phyloP scores from a whole-genome alignment of 2,113 vertebrate genomes.

The Promerops cafer region DNA sequence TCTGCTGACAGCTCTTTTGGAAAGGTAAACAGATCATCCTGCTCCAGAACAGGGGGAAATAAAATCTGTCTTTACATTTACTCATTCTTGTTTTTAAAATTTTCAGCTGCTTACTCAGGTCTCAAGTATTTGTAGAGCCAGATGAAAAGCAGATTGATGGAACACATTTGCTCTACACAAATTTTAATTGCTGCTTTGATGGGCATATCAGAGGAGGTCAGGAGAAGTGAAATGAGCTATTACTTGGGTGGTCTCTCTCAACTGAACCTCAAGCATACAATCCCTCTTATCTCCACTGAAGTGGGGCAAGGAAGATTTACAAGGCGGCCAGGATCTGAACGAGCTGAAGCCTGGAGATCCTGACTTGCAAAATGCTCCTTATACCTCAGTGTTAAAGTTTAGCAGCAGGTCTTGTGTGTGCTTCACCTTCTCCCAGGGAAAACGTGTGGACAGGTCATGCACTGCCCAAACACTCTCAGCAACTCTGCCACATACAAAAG shows the following conservation, averaged over 20 bases:
- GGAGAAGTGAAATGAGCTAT: slow-evolving; percentile 27
- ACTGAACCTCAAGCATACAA: not conserved
- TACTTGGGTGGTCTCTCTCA: slow-evolving; percentile 63
- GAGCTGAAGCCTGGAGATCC: not conserved
- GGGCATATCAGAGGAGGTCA: slow-evolving; percentile 48
- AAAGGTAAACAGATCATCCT: slow-evolving; percentile 63
- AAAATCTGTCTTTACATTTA: slow-evolving; percentile 34
- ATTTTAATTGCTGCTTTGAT: slow-evolving; percentile 36
- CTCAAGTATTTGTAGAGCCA: slow-evolving; percentile 51
- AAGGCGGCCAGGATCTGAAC: not conserved
- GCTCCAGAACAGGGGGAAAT: not conserved
- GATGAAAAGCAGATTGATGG: slow-evolving; percentile 60
- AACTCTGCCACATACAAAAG: too few species aligned
- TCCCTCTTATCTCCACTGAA: slow-evolving; percentile 55
- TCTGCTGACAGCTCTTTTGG: slow-evolving; percentile 53
- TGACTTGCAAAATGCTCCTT: not conserved
- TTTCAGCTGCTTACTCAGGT: slow-evolving; percentile 45
- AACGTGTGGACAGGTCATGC: not conserved
- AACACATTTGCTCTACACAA: slow-evolving; percentile 11
- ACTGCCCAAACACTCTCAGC: not conserved
- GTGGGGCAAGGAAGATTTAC: slow-evolving; percentile 43
- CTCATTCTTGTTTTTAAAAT: slow-evolving; percentile 60
- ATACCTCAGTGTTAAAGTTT: not conserved
- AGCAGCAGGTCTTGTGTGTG: not conserved
- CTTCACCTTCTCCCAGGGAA: not conserved